phyloP scores from a whole-genome alignment of 2,888 invertebrate genomes.

The Poecilobothrus nobilitatus region DNA sequence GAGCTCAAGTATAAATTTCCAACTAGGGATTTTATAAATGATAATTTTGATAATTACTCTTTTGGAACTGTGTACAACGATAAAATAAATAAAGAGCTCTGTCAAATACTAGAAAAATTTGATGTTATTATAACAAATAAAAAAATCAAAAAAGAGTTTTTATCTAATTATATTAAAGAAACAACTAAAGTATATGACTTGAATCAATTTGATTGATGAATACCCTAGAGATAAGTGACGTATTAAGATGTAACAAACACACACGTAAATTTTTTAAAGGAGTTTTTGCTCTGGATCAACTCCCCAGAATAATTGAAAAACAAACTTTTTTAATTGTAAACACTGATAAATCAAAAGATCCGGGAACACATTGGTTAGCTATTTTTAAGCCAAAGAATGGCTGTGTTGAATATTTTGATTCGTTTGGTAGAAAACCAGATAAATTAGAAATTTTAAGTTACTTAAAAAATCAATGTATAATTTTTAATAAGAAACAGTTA shows the following conservation, averaged over 20 bases:
- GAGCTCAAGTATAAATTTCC: neutral
- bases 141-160: neutral
- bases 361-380: neutral
- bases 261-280: neutral
- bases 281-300: neutral
- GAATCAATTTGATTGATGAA: neutral
- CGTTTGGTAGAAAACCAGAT: neutral
- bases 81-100: neutral
- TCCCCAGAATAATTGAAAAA: neutral
- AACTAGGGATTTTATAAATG: neutral
- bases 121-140: neutral
- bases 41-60: neutral
- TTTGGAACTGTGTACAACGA: neutral
- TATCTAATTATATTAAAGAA: neutral
- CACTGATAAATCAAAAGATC: neutral
- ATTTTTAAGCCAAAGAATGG: neutral
- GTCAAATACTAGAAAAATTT: neutral
- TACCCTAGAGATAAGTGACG: neutral
- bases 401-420: constrained; percentile 6
- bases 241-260: neutral
- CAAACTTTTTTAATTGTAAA: neutral
- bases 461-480: neutral
- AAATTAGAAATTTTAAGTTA: neutral
- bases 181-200: neutral
- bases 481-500: neutral